Evolutionary conservation across 2,797 vertebrate species (phyloP).

Genomic region (Centropyge bicolor): DNA sequence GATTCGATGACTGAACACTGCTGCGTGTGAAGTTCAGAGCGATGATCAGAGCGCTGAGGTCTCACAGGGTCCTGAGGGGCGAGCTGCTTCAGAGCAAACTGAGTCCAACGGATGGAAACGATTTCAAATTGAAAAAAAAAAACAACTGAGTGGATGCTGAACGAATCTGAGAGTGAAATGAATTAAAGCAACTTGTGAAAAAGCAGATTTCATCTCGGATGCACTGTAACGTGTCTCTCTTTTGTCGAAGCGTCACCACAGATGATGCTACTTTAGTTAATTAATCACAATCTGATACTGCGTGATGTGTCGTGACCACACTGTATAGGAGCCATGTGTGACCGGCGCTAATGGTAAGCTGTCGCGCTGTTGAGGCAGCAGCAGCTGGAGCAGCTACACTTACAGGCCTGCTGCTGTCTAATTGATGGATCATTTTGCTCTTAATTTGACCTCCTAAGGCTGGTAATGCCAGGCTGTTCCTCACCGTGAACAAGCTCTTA

Average conservation of each 20-base stretch:
- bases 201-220: conserved; percentile 68
- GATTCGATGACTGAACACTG: conserved; percentile 52
- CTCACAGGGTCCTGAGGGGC: conserved; percentile 62
- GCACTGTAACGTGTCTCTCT: conserved; percentile 18
- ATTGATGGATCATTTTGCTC: conserved; percentile 84
- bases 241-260: conserved; percentile 16
- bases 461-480: conserved; percentile 79
- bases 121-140: not conserved
- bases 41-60: conserved; percentile 52
- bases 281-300: conserved; percentile 46
- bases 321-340: conserved; percentile 64
- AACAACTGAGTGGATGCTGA: conserved; percentile 9
- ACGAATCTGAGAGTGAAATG: conserved; percentile 17
- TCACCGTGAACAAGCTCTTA: conserved; percentile 69
- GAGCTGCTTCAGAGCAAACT: conserved; percentile 58
- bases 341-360: conserved; percentile 68
- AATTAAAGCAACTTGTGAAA: conserved; percentile 19
- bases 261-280: conserved; percentile 46
- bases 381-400: conserved; percentile 79
- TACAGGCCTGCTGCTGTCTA: conserved; percentile 80
- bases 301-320: conserved; percentile 63
- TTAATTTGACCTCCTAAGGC: conserved; percentile 83
- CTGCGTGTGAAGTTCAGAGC: conserved; percentile 53
- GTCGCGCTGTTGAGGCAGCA: conserved; percentile 59
- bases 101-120: conserved; percentile 28